Evolutionary conservation across 2,888 invertebrate species (phyloP).

Genomic region (Agonopterix subpropinquella): DNA sequence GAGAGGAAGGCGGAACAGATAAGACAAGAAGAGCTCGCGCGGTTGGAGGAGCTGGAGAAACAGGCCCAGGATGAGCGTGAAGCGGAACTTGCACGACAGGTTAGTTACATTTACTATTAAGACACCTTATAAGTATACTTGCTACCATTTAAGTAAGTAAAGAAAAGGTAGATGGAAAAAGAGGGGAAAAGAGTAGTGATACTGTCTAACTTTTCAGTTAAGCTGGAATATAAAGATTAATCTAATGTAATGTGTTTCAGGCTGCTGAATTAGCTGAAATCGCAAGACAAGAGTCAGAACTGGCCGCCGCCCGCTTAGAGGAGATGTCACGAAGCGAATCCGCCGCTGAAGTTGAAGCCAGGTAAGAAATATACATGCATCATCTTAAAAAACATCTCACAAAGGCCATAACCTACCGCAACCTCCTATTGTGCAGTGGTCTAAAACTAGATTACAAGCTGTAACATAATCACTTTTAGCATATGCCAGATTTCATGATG

Average conservation of each 20-base stretch:
- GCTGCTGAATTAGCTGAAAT: slow-evolving; percentile 82
- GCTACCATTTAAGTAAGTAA: too few species aligned
- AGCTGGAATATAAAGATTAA: too few species aligned
- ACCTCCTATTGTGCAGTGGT: too few species aligned
- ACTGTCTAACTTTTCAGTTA: too few species aligned
- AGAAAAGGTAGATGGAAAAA: too few species aligned
- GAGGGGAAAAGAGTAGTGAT: too few species aligned
- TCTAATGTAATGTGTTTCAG: slow-evolving; percentile 31
- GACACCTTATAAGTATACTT: too few species aligned
- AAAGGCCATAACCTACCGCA: too few species aligned
- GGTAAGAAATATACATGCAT: slow-evolving; percentile 21
- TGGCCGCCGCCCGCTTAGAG: slow-evolving; percentile 76
- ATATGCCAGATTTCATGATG: too few species aligned
- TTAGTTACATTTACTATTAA: slow-evolving; percentile 24
- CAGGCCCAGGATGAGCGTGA: slow-evolving; percentile 79
- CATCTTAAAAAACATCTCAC: too few species aligned
- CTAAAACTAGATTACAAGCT: too few species aligned
- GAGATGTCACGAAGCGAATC: slow-evolving; percentile 67
- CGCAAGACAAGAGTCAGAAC: slow-evolving; percentile 74
- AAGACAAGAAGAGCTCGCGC: slow-evolving; percentile 72
- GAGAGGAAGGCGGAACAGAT: slow-evolving; percentile 67
- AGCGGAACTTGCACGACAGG: slow-evolving; percentile 80
- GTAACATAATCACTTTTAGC: too few species aligned
- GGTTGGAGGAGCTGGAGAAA: slow-evolving; percentile 76
- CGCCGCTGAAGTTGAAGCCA: slow-evolving; percentile 52